Conservation (phyloP, 2,113 vertebrate species). For the Uropsilus gracilis region DNA sequence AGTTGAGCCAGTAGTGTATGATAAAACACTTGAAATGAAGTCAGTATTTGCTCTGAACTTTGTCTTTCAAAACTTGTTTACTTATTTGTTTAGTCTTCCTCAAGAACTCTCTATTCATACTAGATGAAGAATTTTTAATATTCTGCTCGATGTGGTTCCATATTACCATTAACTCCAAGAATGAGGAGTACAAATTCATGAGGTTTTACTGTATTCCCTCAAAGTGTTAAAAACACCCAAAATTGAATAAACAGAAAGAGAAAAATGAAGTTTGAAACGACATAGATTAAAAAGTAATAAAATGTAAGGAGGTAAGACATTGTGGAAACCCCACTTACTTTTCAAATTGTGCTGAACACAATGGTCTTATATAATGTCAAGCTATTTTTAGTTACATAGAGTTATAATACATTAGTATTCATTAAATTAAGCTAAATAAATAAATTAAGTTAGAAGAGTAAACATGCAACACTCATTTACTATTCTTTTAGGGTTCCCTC, state of each 20-base stretch:
- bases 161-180: constrained; percentile 42
- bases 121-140: constrained; percentile 3
- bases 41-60: constrained; percentile 10
- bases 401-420: constrained; percentile 7
- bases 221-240: neutral
- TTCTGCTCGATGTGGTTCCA: constrained; percentile 55
- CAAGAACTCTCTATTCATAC: neutral
- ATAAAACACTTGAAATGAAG: neutral
- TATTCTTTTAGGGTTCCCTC: constrained; percentile 76
- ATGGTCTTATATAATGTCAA: neutral
- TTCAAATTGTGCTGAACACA: constrained; percentile 14
- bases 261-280: neutral
- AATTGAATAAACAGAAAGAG: neutral
- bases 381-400: neutral
- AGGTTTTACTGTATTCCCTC: constrained; percentile 67
- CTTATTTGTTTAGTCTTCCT: neutral
- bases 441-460: too few relatives aligned
- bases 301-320: neutral
- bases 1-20: neutral
- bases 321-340: neutral
- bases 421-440: constrained; percentile 30
- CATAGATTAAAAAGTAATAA: neutral
- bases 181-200: constrained; percentile 61
- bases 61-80: neutral
- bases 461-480: neutral